Conservation (phyloP, 2,113 vertebrate species). For the Hystrix cristata region DNA sequence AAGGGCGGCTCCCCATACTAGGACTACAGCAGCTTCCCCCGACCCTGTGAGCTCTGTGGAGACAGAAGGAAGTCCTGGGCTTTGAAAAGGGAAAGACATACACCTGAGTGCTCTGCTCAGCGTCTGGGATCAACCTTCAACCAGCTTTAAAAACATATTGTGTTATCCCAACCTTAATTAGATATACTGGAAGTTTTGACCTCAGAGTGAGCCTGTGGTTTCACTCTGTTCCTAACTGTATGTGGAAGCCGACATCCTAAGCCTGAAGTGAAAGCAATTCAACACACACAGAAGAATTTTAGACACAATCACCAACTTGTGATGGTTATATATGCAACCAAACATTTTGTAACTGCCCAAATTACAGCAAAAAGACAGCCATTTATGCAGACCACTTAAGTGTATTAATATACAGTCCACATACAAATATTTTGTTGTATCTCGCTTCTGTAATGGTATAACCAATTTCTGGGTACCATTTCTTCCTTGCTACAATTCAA, state of each 20-base stretch:
- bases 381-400: neutral
- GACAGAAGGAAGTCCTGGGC: neutral
- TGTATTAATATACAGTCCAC: neutral
- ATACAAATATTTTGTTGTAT: neutral
- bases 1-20: neutral
- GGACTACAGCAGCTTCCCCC: accelerated
- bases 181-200: neutral
- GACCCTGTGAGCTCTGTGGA: neutral
- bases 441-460: neutral
- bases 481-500: neutral
- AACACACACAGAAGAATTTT: neutral
- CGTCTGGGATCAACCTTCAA: neutral
- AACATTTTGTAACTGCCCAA: neutral
- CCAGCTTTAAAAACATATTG: neutral
- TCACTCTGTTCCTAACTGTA: neutral
- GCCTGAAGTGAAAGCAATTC: neutral
- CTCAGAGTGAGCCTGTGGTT: neutral
- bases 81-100: neutral
- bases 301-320: neutral
- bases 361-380: neutral
- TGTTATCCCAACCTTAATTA: neutral
- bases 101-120: neutral
- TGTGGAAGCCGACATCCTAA: neutral
- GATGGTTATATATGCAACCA: neutral
- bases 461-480: neutral